Conservation (phyloP, 1,140 invertebrate species). For the Dreissena rostriformis region DNA sequence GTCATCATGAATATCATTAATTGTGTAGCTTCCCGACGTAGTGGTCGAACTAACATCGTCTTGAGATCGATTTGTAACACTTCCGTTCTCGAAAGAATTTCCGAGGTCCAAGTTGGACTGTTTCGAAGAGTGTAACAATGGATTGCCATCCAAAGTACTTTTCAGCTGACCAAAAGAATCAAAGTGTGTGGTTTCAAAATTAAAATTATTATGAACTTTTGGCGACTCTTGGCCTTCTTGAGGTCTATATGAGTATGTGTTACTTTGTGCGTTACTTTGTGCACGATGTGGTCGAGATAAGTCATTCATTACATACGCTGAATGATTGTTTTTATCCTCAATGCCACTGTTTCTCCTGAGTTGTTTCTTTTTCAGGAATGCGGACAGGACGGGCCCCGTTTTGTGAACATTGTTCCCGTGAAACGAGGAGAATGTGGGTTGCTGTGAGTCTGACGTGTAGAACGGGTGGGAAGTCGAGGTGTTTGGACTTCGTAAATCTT, state of each 20-base stretch:
- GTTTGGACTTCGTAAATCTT: conserved; percentile 53
- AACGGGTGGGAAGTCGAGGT: conserved; percentile 48
- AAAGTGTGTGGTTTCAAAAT: not conserved
- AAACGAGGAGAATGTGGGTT: conserved; percentile 64
- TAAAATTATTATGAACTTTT: not conserved
- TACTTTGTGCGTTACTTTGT: conserved; percentile 14
- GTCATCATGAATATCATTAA: conserved; percentile 63
- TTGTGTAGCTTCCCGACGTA: conserved; percentile 76
- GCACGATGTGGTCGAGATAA: conserved; percentile 32
- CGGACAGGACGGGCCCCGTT: conserved; percentile 41
- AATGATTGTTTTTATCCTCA: conserved; percentile 33
- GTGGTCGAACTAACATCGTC: conserved; percentile 74
- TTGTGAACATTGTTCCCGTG: conserved; percentile 55
- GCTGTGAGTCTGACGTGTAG: conserved; percentile 38
- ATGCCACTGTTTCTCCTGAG: conserved; percentile 19
- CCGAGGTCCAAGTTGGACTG: conserved; percentile 40
- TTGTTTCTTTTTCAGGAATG: conserved; percentile 45
- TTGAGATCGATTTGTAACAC: conserved; percentile 55
- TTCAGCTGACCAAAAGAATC: not conserved
- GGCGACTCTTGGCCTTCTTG: conserved; percentile 14
- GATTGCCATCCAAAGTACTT: conserved; percentile 46
- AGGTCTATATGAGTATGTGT: conserved; percentile 20
- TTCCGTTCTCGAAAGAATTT: conserved; percentile 55
- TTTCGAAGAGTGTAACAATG: conserved; percentile 34
- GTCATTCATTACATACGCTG: conserved; percentile 34